Evolutionary conservation across 2,888 invertebrate species (phyloP).

Genomic region (Morpho achilles): DNA sequence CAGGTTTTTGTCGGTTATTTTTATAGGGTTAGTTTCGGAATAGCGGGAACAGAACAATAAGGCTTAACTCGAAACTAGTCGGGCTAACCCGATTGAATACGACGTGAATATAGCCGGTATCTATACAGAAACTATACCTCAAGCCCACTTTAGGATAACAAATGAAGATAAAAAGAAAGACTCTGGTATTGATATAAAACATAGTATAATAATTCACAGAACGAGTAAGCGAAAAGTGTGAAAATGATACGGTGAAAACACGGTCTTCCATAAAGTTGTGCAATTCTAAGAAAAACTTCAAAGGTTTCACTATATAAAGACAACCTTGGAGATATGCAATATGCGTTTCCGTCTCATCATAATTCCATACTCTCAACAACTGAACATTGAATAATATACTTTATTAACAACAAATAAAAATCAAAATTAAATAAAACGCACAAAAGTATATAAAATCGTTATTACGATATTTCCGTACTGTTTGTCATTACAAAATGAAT

Average conservation of each 20-base stretch:
- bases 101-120: too few relatives aligned
- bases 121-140: too few relatives aligned
- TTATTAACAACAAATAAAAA: neutral
- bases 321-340: conserved; percentile 17
- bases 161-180: too few relatives aligned
- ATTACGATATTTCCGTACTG: conserved; percentile 4
- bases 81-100: too few relatives aligned
- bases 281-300: conserved; percentile 15
- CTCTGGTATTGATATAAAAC: too few relatives aligned
- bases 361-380: conserved; percentile 4
- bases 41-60: too few relatives aligned
- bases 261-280: conserved; percentile 8
- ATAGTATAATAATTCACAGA: too few relatives aligned
- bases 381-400: neutral
- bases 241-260: conserved; percentile 11
- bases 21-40: too few relatives aligned
- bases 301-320: conserved; percentile 20
- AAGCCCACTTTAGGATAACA: too few relatives aligned
- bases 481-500: neutral
- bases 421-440: neutral
- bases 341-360: conserved; percentile 18
- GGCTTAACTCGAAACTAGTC: too few relatives aligned
- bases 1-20: too few relatives aligned
- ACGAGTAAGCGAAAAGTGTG: conserved; percentile 1
- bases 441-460: neutral